Base-by-base conservation (phyloP, 2,888 invertebrate species). In the Sipha maydis region DNA sequence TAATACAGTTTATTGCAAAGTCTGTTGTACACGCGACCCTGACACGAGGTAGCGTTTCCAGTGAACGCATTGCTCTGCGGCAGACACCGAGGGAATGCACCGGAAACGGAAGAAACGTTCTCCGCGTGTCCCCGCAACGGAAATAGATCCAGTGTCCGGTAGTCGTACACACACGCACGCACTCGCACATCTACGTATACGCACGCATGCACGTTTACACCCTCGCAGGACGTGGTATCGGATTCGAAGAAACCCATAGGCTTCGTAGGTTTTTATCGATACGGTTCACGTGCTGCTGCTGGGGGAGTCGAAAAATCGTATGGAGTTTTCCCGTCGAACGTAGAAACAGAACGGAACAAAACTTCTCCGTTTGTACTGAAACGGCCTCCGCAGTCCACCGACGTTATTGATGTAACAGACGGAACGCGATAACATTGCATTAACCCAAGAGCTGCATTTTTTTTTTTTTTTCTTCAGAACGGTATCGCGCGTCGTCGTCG, bases 81-180 rank as follows among this genome's bases (percentile, higher is more conserved):
- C 21, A 38, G 75, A 75, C 14, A 3, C 0, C 31, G 11, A 14
- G 48, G 11, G 14, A 73, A 31, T 69, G 8, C 41, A 85, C 85
- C 85, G 85, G 85, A 85, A 85, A 85, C 85, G 71, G 69, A 48
- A 69, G 77, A 78, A 85, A 85, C 85, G 85, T 61, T 78, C 85
- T 69, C 28, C 77, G 75, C 21, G 48, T 48, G 82, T 48, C 76
- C 69, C 19, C 78, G 9, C 85, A 73, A 69, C 85, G 85, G 85
- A 86, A 78, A 79, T 38, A 79, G 79, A 86, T 86, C 79, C 85
- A 54, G 69, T 86, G 85, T 71, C 85, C 79, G 79, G 79, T 86
- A 41, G 79, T 71, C 71, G 31, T 5, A 34, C 41, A 0, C 14
- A 17, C 28, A 28, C 41, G 8, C n/a, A 69, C 17, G 69, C 41